A percentile compares a stretch with the other conserved stretches of the same genome.
Conservation (phyloP, 2,888 invertebrate species). For the Caenorhabditis macrosperma region DNA sequence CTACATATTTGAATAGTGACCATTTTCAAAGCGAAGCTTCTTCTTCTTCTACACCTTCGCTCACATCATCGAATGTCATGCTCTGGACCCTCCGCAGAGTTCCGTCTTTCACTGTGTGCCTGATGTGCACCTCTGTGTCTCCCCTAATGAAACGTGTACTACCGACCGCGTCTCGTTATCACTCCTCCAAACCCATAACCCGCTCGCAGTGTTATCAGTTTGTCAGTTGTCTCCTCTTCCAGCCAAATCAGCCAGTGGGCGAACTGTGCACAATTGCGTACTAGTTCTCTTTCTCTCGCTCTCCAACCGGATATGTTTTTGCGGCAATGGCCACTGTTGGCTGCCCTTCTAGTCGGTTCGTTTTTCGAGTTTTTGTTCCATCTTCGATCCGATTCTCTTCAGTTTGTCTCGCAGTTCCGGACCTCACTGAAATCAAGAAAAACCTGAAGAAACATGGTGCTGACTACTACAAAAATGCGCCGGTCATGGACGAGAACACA, state of each 20-base stretch:
- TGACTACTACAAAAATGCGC: constrained; percentile 25
- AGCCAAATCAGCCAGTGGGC: neutral
- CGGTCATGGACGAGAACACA: constrained; percentile 37
- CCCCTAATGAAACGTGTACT: constrained; percentile 50
- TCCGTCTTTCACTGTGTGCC: neutral
- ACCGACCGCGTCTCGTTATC: constrained; percentile 28
- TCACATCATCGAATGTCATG: neutral
- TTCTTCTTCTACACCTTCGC: too few species aligned
- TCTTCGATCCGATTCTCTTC: too few species aligned
- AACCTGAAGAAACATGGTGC: constrained; percentile 32
- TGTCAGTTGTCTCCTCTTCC: constrained; percentile 33
- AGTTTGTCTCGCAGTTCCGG: constrained; percentile 29
- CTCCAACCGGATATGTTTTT: constrained; percentile 36
- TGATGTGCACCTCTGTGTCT: neutral
- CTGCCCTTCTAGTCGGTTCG: constrained; percentile 7
- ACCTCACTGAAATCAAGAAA: constrained; percentile 51
- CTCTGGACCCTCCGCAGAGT: neutral
- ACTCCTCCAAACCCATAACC: constrained; percentile 37
- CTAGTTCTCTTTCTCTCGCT: constrained; percentile 15
- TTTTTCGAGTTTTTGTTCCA: neutral
- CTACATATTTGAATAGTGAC: too few species aligned
- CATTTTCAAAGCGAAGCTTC: too few species aligned
- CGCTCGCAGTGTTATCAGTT: constrained; percentile 30
- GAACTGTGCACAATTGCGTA: neutral
- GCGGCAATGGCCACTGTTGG: constrained; percentile 26